Evolutionary conservation across 35 echinoderm and acorn worm genomes (phyloP), one percentile per base, ranked within the genome.

Genomic region (Patiria miniata): DNA sequence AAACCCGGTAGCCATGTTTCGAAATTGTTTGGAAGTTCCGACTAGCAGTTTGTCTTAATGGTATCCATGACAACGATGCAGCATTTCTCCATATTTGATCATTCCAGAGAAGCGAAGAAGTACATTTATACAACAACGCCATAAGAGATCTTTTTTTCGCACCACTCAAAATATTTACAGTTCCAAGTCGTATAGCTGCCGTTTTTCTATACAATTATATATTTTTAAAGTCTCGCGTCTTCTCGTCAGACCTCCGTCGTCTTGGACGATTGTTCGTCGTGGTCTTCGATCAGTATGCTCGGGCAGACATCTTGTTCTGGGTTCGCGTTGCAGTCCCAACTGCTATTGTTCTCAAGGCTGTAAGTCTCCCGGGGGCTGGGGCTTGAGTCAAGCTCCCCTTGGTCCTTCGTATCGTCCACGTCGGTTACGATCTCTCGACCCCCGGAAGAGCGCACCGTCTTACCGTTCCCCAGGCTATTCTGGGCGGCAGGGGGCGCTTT

Each of bases 391-490:
- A 83, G 50, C 52, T 39, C 37, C 37, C 78, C 53, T 23, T 58
- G 28, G 30, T 34, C 34, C 12, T 38, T 60, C 12, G 37, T n/a
- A 23, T 47, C 55, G 21, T 65, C 84, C 17, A 39, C 12, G 53
- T 54, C 81, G 8, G 52, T 29, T 4, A 37, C 47, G 8, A 37
- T 76, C 3, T 42, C 16, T 5, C 68, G 83, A 15, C 83, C 39
- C n/a, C n/a, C n/a, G n/a, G n/a, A n/a, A 18, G 68, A 47, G 17
- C 65, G 65, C 9, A 69, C 44, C 76, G 76, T 79, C 21, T 33
- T 38, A 2, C 85, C 85, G 85, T 87, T 87, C 18, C 85, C 85
- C 23, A 87, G 77, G 51, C 52, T 78, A 44, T 52, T 85, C 47
- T 47, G 23, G 0, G 28, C 65, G 4, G 82, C 26, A 38, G 22